Evolutionary conservation across 1,140 invertebrate genomes (phyloP).

Genomic region (Stegodyphus dumicola): DNA sequence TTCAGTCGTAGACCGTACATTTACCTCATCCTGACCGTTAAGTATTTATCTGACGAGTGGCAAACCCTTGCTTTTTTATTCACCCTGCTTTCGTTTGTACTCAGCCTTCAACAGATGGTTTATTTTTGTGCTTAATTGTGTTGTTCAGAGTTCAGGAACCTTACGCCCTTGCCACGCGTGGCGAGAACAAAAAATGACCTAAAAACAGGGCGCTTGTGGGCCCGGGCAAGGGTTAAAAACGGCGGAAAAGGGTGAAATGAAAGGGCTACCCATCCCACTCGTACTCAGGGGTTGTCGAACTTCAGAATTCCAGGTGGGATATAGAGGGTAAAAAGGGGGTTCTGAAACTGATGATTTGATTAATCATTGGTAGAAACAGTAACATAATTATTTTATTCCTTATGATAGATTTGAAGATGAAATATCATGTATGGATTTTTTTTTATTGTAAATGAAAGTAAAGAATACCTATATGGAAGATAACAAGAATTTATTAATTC

Average conservation of each 20-base stretch:
- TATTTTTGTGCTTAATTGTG: not conserved
- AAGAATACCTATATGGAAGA: no score
- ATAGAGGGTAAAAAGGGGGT: slow-evolving; percentile 22
- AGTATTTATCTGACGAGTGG: not conserved
- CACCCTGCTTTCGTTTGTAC: not conserved
- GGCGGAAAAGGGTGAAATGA: slow-evolving; percentile 23
- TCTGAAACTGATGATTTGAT: not conserved
- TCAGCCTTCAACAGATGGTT: slow-evolving; percentile 36
- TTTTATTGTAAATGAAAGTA: no score
- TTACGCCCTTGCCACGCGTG: slow-evolving; percentile 8
- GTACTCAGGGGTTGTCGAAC: slow-evolving; percentile 37
- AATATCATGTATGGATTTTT: no score
- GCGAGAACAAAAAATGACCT: slow-evolving; percentile 27
- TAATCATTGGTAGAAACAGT: no score
- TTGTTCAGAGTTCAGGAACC: slow-evolving; percentile 25
- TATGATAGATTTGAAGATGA: no score
- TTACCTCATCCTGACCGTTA: slow-evolving; percentile 48
- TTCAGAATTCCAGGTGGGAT: slow-evolving; percentile 14
- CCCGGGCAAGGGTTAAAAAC: slow-evolving; percentile 3
- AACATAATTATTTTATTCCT: no score
- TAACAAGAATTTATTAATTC: no score
- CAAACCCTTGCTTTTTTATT: not conserved
- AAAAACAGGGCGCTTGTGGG: slow-evolving; percentile 26
- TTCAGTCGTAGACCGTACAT: slow-evolving; percentile 10
- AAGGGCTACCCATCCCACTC: not conserved